Percentiles rank a stretch among this genome's conserved stretches.
phyloP scores from a whole-genome alignment of 1,140 invertebrate genomes.

The Araneus ventricosus region DNA sequence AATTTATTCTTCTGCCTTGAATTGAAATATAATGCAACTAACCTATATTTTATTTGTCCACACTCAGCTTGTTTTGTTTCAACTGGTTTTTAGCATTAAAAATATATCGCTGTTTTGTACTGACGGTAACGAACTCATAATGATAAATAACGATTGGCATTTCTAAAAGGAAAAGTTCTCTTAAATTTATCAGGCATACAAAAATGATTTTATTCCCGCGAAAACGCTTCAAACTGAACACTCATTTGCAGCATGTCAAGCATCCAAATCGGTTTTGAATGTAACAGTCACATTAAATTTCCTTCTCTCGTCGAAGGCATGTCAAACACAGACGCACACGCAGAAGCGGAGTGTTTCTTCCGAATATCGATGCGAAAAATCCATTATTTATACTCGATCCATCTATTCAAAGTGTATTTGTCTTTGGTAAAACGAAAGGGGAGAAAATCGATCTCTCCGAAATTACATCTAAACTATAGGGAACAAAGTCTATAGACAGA shows the following conservation, averaged over 20 bases:
- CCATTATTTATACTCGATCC: conserved; percentile 29
- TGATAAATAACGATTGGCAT: too few species aligned
- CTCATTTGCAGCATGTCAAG: background rate
- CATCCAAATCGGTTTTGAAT: background rate
- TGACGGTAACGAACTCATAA: too few species aligned
- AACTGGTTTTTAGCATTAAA: too few species aligned
- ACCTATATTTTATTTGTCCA: too few species aligned
- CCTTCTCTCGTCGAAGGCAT: background rate
- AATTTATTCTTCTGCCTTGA: too few species aligned
- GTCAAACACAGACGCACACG: background rate
- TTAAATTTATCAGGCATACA: too few species aligned
- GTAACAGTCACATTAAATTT: background rate
- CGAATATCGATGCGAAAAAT: conserved; percentile 12
- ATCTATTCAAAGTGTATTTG: conserved; percentile 32
- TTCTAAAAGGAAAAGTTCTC: too few species aligned
- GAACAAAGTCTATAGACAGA: conserved; percentile 28
- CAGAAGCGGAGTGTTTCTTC: background rate
- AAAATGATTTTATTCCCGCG: too few species aligned
- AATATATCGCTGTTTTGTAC: too few species aligned
- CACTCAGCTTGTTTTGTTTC: too few species aligned
- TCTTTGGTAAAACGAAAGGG: background rate
- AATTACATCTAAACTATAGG: conserved; percentile 1
- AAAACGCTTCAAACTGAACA: background rate
- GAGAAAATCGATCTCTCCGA: background rate
- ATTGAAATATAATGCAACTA: too few species aligned